Conservation (phyloP, 2,113 vertebrate species). For the Misgurnus anguillicaudatus region DNA sequence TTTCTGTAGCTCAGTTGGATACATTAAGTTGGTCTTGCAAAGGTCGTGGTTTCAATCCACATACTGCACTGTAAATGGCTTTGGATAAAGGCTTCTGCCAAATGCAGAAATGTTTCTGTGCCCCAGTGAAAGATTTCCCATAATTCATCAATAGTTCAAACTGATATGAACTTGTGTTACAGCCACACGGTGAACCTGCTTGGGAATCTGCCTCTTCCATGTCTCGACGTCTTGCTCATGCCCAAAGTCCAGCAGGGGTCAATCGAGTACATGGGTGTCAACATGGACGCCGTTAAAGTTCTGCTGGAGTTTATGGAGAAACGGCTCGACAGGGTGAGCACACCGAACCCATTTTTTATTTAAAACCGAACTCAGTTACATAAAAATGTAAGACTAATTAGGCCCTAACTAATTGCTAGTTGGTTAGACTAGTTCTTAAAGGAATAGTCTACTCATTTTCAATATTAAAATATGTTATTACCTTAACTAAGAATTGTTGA, state of each 20-base stretch:
- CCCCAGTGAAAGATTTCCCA: background rate
- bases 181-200: constrained; percentile 90
- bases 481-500: too few relatives aligned
- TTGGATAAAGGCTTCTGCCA: too few relatives aligned
- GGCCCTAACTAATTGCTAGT: too few relatives aligned
- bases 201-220: constrained; percentile 87
- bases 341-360: too few relatives aligned
- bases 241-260: constrained; percentile 83
- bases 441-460: too few relatives aligned
- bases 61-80: too few relatives aligned
- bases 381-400: too few relatives aligned
- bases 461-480: too few relatives aligned
- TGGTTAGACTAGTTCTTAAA: too few relatives aligned
- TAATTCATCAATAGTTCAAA: background rate
- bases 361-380: too few relatives aligned
- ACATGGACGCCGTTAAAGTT: constrained; percentile 87
- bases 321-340: constrained; percentile 84
- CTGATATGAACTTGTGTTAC: constrained; percentile 27
- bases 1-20: background rate
- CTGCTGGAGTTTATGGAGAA: constrained; percentile 87
- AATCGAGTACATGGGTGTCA: constrained; percentile 88
- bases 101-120: background rate
- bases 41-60: too few relatives aligned
- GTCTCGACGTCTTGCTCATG: constrained; percentile 84
- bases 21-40: too few relatives aligned